A percentile compares a stretch with the other conserved stretches of the same genome.
Evolutionary conservation across 2,888 invertebrate genomes (phyloP).

Genomic region (Noctuana brunneofusca): DNA sequence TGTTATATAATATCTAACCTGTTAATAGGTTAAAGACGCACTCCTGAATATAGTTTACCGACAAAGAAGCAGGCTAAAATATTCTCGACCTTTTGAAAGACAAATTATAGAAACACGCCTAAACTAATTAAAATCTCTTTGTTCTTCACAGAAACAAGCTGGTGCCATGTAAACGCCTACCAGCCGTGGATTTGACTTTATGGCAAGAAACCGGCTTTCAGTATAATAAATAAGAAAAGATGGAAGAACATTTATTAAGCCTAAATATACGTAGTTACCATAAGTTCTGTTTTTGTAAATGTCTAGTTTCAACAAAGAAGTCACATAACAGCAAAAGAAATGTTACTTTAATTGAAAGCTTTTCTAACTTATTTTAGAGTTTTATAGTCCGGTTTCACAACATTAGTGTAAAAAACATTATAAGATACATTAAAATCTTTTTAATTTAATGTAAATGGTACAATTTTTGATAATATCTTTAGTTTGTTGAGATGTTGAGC

Average conservation of each 20-base stretch:
- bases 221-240: slow-evolving; percentile 11
- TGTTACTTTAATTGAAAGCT: background rate
- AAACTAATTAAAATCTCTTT: slow-evolving; percentile 37
- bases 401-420: background rate
- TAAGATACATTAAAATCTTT: background rate
- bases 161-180: slow-evolving; percentile 76
- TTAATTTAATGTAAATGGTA: slow-evolving; percentile 2
- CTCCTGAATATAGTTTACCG: no score
- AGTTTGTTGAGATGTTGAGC: slow-evolving; percentile 1
- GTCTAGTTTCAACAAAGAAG: background rate
- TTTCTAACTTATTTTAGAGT: background rate
- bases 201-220: slow-evolving; percentile 73
- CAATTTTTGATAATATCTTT: slow-evolving; percentile 5
- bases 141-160: slow-evolving; percentile 72
- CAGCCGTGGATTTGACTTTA: slow-evolving; percentile 72
- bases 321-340: background rate
- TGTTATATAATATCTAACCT: no score
- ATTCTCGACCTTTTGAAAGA: background rate
- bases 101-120: slow-evolving; percentile 2
- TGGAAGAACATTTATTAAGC: background rate
- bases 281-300: background rate
- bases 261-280: slow-evolving; percentile 10
- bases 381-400: no score
- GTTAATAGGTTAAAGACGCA: no score
- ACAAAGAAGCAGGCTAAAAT: no score